Base-by-base conservation (phyloP, 2,888 invertebrate genomes). In the Dryobota labecula region DNA sequence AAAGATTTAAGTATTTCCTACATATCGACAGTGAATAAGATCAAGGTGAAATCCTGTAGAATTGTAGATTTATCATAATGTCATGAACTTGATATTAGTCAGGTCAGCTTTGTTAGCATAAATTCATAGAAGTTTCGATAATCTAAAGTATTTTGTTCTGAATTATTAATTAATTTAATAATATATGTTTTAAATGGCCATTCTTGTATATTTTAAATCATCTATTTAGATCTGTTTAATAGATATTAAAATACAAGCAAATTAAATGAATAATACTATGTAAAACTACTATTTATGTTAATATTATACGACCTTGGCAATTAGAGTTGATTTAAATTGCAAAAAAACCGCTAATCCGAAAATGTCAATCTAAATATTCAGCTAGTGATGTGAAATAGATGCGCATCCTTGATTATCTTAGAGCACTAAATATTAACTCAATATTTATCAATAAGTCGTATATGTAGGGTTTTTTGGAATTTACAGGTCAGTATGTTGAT, bases 291-390 rank as follows among this genome's bases (percentile, higher is more conserved):
- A 64, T 60, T 62, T 76, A 84, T 83, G 81, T 66, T 81, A 80
- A 85, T 80, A 33, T 66, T 43, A 76, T 65, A 54, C 73, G 84
- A 71, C 92, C 92, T 92, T 92, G 91, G 90, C 88, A 87, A 73
- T 84, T 87, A 58, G 60, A 72, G 58, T 62, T 70, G 30, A 89
- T 89, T 90, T 86, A 82, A 87, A 90, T 88, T 90, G 88, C 86
- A 86, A 89, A 91, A 83, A 85, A 65, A 65, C 76, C 56, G 76
- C 84, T 84, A 84, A 79, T 83, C 68, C 60, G 24, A 84, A 77
- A 92, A 91, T 90, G 90, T 88, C 90, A 90, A 84, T 77, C 49
- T 83, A 69, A 81, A 76, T 76, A 70, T 64, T 76, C 49, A 58
- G 51, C 30, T 81, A 77, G 75, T 76, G 71, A 71, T 69, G 71